Conservation (phyloP, 2,888 invertebrate genomes). For the Ochropleura plecta region DNA sequence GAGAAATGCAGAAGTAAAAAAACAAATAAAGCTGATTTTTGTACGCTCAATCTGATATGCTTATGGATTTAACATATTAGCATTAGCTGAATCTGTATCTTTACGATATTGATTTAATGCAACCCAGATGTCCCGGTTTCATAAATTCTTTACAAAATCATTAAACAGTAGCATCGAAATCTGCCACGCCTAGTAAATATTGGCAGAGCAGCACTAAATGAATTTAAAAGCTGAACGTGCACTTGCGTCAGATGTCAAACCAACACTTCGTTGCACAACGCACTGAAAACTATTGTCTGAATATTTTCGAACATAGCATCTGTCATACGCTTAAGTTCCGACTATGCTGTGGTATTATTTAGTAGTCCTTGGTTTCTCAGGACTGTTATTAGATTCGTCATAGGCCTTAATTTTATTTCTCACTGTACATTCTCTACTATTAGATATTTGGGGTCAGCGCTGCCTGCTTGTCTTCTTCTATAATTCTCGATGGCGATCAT, state of each 20-base stretch:
- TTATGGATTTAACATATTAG: not conserved
- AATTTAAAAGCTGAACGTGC: slow-evolving; percentile 63
- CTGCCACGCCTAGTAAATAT: slow-evolving; percentile 62
- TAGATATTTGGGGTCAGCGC: no score
- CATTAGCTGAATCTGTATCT: not conserved
- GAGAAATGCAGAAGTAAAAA: no score
- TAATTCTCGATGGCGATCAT: no score
- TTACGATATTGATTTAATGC: not conserved
- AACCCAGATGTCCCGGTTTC: slow-evolving; percentile 27
- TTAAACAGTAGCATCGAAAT: slow-evolving; percentile 65
- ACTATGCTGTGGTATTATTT: not conserved
- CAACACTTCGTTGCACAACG: slow-evolving; percentile 61
- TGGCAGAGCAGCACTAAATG: slow-evolving; percentile 69
- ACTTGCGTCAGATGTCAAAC: slow-evolving; percentile 71
- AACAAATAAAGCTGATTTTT: not conserved
- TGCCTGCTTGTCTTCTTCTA: no score
- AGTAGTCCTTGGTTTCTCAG: not conserved
- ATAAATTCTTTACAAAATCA: slow-evolving; percentile 58
- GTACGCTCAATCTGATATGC: not conserved
- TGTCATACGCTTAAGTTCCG: slow-evolving; percentile 6
- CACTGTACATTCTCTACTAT: no score
- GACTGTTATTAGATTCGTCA: not conserved
- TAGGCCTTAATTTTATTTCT: not conserved
- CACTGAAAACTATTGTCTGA: slow-evolving; percentile 45
- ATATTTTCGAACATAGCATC: slow-evolving; percentile 27